These are phyloP conservation scores for Sebastes matsubarae DNA, from an alignment of 2,797 vertebrate genomes.

Conservation along the genomic window DNA sequence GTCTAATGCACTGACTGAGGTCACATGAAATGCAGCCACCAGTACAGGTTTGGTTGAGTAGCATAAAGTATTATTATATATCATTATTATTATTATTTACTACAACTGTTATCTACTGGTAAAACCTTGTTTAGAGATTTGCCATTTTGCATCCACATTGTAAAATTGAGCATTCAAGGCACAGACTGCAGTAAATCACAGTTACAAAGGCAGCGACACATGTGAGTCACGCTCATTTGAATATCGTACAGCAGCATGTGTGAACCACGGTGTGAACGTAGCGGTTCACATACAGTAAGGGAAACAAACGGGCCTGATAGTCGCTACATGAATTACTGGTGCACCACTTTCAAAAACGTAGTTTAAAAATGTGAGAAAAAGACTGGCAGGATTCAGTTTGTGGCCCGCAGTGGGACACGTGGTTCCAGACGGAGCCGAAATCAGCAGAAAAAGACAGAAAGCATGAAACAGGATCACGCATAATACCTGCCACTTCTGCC, in stretches of 20 bases:
- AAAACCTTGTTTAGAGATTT: neutral
- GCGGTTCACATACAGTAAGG: neutral
- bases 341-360: conserved; percentile 3
- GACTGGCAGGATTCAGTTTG: conserved; percentile 14
- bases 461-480: conserved; percentile 49
- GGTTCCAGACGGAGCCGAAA: conserved; percentile 13
- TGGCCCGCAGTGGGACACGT: neutral
- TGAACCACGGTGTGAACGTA: conserved; percentile 1
- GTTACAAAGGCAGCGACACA: conserved; percentile 1
- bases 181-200: conserved; percentile 1
- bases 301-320: neutral
- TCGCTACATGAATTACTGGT: neutral
- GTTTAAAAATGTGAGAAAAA: neutral
- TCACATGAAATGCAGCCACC: neutral
- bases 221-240: conserved; percentile 34
- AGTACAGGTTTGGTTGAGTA: neutral
- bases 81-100: neutral
- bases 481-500: conserved; percentile 40
- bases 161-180: conserved; percentile 30
- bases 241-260: neutral
- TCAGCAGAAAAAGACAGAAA: conserved; percentile 28
- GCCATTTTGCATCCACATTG: conserved; percentile 6
- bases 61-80: neutral
- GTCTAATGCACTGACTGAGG: neutral
- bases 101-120: neutral